Conservation (phyloP, 2,888 invertebrate species). For the Mesorhabditis spiculigera region DNA sequence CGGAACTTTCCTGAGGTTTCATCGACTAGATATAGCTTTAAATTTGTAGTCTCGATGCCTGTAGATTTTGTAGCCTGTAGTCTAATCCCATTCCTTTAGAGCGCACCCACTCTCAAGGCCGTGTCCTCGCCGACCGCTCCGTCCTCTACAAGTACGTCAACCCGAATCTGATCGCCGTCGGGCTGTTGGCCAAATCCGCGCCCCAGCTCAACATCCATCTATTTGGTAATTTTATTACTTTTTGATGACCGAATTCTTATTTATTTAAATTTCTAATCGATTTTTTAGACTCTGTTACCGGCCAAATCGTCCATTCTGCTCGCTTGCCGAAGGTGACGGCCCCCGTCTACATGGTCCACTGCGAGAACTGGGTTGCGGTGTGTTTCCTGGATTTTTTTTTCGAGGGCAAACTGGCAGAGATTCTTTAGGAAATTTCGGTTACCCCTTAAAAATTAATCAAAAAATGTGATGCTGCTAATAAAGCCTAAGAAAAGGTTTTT, state of each 20-base stretch:
- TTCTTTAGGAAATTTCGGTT: background rate
- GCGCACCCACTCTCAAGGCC: conserved; percentile 84
- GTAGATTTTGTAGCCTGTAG: background rate
- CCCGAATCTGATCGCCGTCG: conserved; percentile 77
- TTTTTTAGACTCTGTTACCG: conserved; percentile 85
- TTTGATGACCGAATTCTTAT: too few relatives aligned
- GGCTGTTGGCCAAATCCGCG: conserved; percentile 2
- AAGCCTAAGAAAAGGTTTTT: conserved; percentile 18
- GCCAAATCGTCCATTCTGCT: conserved; percentile 75
- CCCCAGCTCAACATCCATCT: background rate
- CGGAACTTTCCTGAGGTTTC: too few relatives aligned
- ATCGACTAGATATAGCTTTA: too few relatives aligned
- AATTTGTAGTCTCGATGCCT: background rate
- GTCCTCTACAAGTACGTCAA: conserved; percentile 97
- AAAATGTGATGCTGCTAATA: background rate
- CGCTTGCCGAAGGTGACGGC: conserved; percentile 80
- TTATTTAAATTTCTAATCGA: too few relatives aligned
- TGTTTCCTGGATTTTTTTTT: conserved; percentile 33
- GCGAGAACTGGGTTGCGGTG: conserved; percentile 88
- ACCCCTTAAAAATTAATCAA: background rate
- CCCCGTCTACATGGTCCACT: conserved; percentile 83
- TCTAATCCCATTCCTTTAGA: conserved; percentile 45
- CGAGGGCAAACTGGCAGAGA: too few relatives aligned
- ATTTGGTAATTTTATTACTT: conserved; percentile 32
- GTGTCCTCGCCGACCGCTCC: conserved; percentile 87